Evolutionary conservation across 2,888 invertebrate genomes (phyloP).

Genomic region (Dryocosmus kuriphilus): DNA sequence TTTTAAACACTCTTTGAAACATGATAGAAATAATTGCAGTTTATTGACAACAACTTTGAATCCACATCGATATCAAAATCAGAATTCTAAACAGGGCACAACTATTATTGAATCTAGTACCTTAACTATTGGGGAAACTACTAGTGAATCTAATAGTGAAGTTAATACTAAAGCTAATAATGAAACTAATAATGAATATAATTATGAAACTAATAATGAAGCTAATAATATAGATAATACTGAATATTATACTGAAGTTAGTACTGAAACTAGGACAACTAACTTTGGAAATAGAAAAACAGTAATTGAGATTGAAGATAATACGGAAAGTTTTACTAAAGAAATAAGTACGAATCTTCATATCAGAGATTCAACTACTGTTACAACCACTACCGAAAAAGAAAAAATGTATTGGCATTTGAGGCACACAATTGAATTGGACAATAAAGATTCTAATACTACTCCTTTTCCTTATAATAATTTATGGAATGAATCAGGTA

Average conservation of each 20-base stretch:
- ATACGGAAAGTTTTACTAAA: constrained; percentile 5
- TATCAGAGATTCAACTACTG: background rate
- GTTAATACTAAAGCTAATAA: background rate
- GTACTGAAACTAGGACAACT: background rate
- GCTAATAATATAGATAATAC: background rate
- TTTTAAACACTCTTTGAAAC: constrained; percentile 1
- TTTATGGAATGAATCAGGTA: background rate
- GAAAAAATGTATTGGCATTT: background rate
- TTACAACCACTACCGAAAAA: background rate
- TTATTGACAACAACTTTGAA: background rate
- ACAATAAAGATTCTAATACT: background rate
- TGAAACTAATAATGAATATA: background rate
- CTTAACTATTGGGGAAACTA: background rate
- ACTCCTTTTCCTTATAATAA: background rate
- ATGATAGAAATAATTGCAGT: constrained; percentile 20
- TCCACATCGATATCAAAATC: background rate
- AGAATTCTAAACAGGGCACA: background rate
- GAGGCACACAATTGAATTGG: background rate
- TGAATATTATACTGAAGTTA: too few species aligned
- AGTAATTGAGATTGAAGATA: background rate
- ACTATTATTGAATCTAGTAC: background rate
- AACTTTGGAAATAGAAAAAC: background rate
- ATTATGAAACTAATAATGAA: background rate
- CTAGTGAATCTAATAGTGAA: background rate
- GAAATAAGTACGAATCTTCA: background rate